Evolutionary conservation across 2,797 vertebrate species (phyloP), one percentile per base, ranked within the genome.

Genomic region (Xerus rutilus): DNA sequence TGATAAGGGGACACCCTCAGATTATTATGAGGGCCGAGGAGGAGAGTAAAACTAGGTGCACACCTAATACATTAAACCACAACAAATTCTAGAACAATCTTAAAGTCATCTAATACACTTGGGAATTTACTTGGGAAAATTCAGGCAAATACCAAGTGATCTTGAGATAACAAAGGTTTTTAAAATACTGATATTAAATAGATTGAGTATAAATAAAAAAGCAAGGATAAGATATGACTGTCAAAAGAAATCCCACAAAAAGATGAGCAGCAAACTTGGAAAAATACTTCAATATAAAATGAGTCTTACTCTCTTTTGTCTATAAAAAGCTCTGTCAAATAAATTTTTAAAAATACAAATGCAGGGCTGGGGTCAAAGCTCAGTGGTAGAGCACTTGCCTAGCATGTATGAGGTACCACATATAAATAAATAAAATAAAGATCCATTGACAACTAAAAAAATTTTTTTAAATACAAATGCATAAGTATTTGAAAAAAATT

Each of bases 51-150:
- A 79, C 74, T 64, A 86, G 62, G 67, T 77, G 30, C 14, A 43
- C 39, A 64, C 47, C 32, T 64, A 23, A 43, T 45, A 78, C 6
- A 35, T 57, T 64, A 95, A 96, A 49, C 9, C 59, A 88, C 88
- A 91, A n/a, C 88, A 59, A 52, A 76, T 89, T 93, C 35, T 81
- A 81, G 79, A 91, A 96, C 57, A 1, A 84, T 86, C 65, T 64
- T 64, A 69, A 67, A 72, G 10, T 81, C 39, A 57, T 70, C 39
- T 15, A 57, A 70, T 64, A 52, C 93, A 67, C 4, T 10, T 54
- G 70, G 25, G 86, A 73, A 39, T 82, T 57, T 69, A 69, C 47
- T 81, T n/a, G 72, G 72, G 85, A 92, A 91, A 90, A 93, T 14
- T 92, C 3, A n/a, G 30, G 45, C 67, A 4, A 86, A 70, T 39